A percentile compares a stretch with the other conserved stretches of the same genome.
Evolutionary conservation across 2,888 invertebrate species (phyloP).

Genomic region (Agrotis segetum): DNA sequence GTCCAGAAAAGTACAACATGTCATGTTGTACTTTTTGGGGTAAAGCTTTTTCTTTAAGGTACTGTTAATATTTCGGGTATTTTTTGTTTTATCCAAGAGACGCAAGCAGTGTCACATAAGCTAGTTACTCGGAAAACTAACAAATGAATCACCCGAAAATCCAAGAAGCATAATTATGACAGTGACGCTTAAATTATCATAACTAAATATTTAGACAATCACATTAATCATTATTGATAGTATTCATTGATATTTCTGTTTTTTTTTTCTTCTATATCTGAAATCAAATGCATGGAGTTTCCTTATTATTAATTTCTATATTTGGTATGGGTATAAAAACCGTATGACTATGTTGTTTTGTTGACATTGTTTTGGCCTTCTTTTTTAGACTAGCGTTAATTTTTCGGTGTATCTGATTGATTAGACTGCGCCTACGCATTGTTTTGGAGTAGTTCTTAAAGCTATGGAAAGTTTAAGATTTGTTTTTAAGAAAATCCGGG

Average conservation of each 20-base stretch:
- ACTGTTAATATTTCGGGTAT: too few relatives aligned
- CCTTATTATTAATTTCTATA: conserved; percentile 32
- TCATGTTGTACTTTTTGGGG: too few relatives aligned
- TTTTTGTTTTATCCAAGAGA: not conserved
- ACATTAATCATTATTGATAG: conserved; percentile 10
- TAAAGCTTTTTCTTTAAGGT: too few relatives aligned
- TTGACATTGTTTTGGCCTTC: not conserved
- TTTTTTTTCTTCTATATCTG: conserved; percentile 24
- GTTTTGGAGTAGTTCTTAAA: not conserved
- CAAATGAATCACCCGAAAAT: conserved; percentile 24
- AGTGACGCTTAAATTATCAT: conserved; percentile 28
- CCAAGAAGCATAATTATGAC: not conserved
- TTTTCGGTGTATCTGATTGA: conserved; percentile 4
- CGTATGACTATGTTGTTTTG: not conserved
- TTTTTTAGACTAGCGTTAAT: conserved; percentile 19
- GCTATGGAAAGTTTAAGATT: not conserved
- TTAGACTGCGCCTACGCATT: not conserved
- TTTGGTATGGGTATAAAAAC: conserved; percentile 18
- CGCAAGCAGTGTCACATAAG: not conserved
- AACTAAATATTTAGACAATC: conserved; percentile 39
- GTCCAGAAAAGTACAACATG: too few relatives aligned
- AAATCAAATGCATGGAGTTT: conserved; percentile 14
- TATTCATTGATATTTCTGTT: conserved; percentile 28
- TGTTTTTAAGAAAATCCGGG: too few relatives aligned
- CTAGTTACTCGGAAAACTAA: not conserved